A percentile compares a stretch with the other conserved stretches of the same genome.
Evolutionary conservation across 2,113 vertebrate genomes (phyloP).

Genomic region (Mola mola): DNA sequence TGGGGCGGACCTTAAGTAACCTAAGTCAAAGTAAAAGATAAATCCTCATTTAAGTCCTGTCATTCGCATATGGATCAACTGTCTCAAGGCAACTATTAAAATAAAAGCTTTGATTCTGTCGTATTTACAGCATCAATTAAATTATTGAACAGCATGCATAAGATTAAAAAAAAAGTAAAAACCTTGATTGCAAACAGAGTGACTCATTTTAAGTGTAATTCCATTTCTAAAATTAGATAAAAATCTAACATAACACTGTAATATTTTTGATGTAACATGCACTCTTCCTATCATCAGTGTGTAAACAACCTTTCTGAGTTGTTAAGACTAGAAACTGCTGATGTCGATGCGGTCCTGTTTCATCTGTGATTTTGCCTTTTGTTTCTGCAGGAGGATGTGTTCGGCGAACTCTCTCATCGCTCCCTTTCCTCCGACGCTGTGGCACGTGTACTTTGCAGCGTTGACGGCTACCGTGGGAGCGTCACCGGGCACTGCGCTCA

Average conservation of each 20-base stretch:
- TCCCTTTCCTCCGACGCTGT: slow-evolving; percentile 78
- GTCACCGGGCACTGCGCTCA: slow-evolving; percentile 85
- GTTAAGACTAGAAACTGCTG: slow-evolving; percentile 21
- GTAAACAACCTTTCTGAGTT: neutral
- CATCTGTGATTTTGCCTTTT: slow-evolving; percentile 75
- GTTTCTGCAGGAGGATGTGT: slow-evolving; percentile 85
- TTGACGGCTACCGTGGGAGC: slow-evolving; percentile 80
- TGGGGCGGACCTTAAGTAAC: too few relatives aligned
- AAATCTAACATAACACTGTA: neutral
- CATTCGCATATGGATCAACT: too few relatives aligned
- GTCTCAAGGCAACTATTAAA: too few relatives aligned
- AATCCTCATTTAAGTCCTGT: too few relatives aligned
- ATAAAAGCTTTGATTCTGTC: neutral
- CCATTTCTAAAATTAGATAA: neutral
- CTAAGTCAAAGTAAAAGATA: too few relatives aligned
- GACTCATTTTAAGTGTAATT: neutral
- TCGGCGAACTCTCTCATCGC: slow-evolving; percentile 90
- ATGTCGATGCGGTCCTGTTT: slow-evolving; percentile 50
- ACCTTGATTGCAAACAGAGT: neutral
- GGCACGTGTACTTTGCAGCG: slow-evolving; percentile 87
- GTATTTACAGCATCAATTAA: neutral
- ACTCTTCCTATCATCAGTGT: neutral
- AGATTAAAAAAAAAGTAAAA: neutral
- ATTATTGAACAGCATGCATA: neutral
- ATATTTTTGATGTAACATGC: neutral